Conservation (phyloP, 2,797 vertebrate genomes). For the Sebastes minor region DNA sequence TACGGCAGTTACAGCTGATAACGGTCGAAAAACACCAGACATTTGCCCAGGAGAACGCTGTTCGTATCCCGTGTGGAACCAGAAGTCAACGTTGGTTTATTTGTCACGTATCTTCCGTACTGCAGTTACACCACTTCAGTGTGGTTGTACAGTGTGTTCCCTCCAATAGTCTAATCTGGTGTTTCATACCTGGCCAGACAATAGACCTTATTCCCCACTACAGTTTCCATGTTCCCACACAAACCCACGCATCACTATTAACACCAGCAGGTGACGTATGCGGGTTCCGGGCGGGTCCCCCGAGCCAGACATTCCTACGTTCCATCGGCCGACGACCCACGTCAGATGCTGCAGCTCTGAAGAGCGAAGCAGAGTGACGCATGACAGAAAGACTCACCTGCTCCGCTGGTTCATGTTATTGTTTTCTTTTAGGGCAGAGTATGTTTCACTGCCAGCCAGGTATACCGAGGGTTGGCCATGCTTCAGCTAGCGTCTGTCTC, state of each 20-base stretch:
- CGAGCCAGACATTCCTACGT: constrained; percentile 60
- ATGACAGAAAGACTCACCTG: constrained; percentile 32
- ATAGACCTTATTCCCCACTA: background rate
- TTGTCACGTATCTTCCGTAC: no score
- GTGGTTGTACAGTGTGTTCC: background rate
- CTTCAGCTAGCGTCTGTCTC: background rate
- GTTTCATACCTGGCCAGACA: background rate
- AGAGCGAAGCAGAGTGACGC: constrained; percentile 22
- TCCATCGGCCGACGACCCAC: background rate
- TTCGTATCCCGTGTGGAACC: no score
- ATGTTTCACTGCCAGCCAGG: constrained; percentile 10
- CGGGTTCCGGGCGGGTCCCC: constrained; percentile 33
- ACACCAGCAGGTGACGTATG: constrained; percentile 29
- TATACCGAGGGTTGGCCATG: background rate
- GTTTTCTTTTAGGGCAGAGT: constrained; percentile 33
- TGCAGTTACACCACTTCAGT: no score
- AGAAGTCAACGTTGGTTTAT: no score
- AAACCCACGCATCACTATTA: constrained; percentile 8
- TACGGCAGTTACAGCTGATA: no score
- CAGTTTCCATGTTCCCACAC: constrained; percentile 20
- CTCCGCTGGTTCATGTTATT: constrained; percentile 22
- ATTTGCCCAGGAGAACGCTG: no score
- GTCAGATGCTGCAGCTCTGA: constrained; percentile 26
- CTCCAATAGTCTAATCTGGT: background rate
- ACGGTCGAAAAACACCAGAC: no score